Percentiles rank a stretch among this genome's conserved stretches.
phyloP scores from a whole-genome alignment of 2,113 vertebrate species.

The Charadrius vociferus region DNA sequence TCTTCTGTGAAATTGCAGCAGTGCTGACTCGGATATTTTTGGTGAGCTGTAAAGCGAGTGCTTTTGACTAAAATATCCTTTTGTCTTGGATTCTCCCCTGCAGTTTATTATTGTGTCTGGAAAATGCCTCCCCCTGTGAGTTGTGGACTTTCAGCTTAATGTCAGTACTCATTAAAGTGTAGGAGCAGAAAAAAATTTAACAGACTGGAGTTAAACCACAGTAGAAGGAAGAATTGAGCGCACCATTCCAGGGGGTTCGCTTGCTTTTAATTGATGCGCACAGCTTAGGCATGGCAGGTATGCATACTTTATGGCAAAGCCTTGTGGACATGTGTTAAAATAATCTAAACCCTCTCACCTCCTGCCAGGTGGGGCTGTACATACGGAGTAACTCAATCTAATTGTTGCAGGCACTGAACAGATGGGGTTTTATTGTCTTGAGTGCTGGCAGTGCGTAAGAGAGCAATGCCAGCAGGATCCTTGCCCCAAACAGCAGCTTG shows the following conservation, averaged over 20 bases:
- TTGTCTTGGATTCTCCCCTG: constrained; percentile 37
- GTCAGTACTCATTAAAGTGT: constrained; percentile 41
- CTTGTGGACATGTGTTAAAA: background rate
- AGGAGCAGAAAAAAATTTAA: background rate
- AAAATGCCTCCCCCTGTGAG: background rate
- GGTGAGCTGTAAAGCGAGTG: background rate
- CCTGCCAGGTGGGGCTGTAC: background rate
- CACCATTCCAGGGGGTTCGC: background rate
- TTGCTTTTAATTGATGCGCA: background rate
- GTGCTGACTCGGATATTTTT: constrained; percentile 26
- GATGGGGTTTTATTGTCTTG: constrained; percentile 53
- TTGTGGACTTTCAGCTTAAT: constrained; percentile 49
- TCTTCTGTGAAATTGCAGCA: constrained; percentile 32
- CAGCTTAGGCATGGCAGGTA: background rate
- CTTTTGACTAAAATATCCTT: constrained; percentile 40
- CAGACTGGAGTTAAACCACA: background rate
- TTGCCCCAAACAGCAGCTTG: constrained; percentile 15
- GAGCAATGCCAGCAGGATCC: constrained; percentile 11
- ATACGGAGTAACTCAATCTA: background rate
- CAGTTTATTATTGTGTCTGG: constrained; percentile 50
- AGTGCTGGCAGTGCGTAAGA: background rate
- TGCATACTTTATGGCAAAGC: background rate
- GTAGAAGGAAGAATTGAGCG: background rate
- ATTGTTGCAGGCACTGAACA: constrained; percentile 29
- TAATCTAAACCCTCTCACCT: background rate